These are phyloP conservation scores for Mustela lutreola DNA, from an alignment of 2,113 vertebrate species.

Conservation along the genomic window DNA sequence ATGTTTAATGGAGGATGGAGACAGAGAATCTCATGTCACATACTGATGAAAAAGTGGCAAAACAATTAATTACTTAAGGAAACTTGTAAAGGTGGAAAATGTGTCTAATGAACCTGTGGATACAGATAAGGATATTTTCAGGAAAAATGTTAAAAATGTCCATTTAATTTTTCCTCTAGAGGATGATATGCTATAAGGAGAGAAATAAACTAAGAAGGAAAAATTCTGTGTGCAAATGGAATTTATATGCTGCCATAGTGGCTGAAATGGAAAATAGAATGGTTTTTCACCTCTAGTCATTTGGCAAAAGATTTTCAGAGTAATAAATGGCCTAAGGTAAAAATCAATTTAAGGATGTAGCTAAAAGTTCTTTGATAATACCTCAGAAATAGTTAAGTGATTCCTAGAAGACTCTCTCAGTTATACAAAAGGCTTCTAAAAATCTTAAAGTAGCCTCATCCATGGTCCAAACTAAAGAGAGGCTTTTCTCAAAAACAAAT, in stretches of 20 bases:
- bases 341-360: neutral
- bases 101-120: neutral
- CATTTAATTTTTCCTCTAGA: neutral
- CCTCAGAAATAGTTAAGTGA: neutral
- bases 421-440: neutral
- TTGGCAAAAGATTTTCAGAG: neutral
- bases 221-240: neutral
- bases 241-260: neutral
- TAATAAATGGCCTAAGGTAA: constrained; percentile 13
- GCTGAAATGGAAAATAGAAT: neutral
- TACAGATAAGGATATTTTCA: neutral
- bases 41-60: neutral
- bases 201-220: neutral
- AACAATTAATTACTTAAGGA: neutral
- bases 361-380: neutral
- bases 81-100: neutral
- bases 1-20: neutral
- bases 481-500: neutral
- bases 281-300: neutral
- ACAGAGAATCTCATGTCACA: neutral
- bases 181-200: neutral
- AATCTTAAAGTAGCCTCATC: neutral
- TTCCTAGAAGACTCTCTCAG: neutral
- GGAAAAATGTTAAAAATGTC: neutral
- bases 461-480: neutral